Conservation (phyloP, 2,113 vertebrate species). For the Epinephelus moara region DNA sequence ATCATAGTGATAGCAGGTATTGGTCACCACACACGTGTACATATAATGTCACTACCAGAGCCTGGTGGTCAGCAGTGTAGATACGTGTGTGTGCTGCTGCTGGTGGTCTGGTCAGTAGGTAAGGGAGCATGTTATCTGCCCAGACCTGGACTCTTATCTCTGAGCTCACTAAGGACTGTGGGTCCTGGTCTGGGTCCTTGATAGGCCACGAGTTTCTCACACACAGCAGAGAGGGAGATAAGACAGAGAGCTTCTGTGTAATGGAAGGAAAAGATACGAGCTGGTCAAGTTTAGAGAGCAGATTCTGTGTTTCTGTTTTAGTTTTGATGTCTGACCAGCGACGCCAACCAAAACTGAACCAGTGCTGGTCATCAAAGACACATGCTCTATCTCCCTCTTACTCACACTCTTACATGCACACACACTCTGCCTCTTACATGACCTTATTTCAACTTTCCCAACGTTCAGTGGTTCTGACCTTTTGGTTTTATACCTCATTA, state of each 20-base stretch:
- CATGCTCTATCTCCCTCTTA: background rate
- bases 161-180: conserved; percentile 32
- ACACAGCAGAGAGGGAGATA: conserved; percentile 5
- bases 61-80: background rate
- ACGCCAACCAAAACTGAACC: conserved; percentile 44
- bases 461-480: conserved; percentile 6
- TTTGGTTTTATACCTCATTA: conserved; percentile 30
- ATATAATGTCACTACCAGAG: background rate
- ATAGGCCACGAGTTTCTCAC: conserved; percentile 16
- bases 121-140: conserved; percentile 35
- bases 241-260: conserved; percentile 37
- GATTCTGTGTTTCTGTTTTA: conserved; percentile 5
- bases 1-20: background rate
- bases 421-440: background rate
- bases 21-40: background rate
- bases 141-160: conserved; percentile 53
- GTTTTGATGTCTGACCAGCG: conserved; percentile 56
- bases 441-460: conserved; percentile 30
- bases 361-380: conserved; percentile 32
- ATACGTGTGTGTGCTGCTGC: background rate
- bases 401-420: background rate
- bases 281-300: conserved; percentile 33
- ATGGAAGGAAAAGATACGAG: conserved; percentile 66
- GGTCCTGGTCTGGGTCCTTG: conserved; percentile 32
- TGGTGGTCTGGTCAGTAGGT: conserved; percentile 24